Evolutionary conservation across 2,797 vertebrate genomes (phyloP).

Genomic region (Telmatherina bonti): DNA sequence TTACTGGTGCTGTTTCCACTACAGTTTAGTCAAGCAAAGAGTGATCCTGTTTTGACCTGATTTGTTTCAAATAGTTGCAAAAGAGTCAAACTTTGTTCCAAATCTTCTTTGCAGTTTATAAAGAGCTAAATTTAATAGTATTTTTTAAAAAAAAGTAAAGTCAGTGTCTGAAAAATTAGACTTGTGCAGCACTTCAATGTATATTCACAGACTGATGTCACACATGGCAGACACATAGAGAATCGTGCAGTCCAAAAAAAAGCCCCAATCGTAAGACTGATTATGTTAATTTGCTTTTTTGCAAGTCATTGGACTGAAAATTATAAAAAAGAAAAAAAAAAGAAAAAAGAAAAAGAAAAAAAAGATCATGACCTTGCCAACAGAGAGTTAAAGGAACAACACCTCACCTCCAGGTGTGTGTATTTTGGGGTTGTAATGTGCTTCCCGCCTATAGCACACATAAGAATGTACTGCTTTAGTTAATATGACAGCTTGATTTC

Average conservation of each 20-base stretch:
- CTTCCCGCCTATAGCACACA: not conserved
- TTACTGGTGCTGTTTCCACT: no score
- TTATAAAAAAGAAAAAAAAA: not conserved
- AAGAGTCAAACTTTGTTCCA: not conserved
- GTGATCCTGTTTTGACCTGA: not conserved
- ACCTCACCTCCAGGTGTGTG: not conserved
- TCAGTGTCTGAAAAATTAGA: no score
- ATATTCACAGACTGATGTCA: no score
- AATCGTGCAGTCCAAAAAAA: no score
- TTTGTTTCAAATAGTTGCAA: not conserved
- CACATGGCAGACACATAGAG: no score
- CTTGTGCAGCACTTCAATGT: no score
- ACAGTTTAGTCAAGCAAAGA: not conserved
- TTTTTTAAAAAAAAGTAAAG: not conserved
- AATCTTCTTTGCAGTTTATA: not conserved
- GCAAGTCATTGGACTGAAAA: not conserved
- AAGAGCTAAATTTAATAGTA: not conserved
- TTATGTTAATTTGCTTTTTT: not conserved
- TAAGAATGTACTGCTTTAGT: not conserved
- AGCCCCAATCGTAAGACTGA: not conserved
- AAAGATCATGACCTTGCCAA: not conserved
- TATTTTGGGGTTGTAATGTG: not conserved
- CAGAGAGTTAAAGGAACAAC: not conserved
- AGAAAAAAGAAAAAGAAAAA: not conserved
- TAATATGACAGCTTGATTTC: no score